These are phyloP conservation scores for Sycophaga agraensis DNA, from an alignment of 1,140 invertebrate genomes.

Conservation along the genomic window DNA sequence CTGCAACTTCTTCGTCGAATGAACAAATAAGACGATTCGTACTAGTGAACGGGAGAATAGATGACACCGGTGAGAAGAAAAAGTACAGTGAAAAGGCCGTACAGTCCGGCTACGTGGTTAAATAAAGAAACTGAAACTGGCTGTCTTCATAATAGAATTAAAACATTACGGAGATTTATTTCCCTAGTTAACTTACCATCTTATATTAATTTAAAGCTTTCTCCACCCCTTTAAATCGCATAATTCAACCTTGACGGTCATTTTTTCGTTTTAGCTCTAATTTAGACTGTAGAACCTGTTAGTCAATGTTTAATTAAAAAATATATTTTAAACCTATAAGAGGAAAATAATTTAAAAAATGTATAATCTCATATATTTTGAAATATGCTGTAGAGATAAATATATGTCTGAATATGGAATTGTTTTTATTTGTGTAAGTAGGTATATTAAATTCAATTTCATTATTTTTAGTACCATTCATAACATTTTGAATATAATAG, in stretches of 20 bases:
- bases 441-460: no score
- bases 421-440: no score
- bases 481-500: no score
- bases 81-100: conserved; percentile 2
- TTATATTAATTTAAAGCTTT: conserved; percentile 27
- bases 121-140: conserved; percentile 19
- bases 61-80: not conserved
- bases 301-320: not conserved
- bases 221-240: not conserved
- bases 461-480: no score
- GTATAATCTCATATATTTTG: no score
- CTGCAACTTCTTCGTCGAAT: not conserved
- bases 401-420: no score
- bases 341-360: no score
- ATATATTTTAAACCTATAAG: no score
- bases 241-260: not conserved
- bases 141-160: conserved; percentile 25
- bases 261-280: not conserved
- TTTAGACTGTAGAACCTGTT: not conserved
- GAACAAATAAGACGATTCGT: conserved; percentile 1
- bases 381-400: no score
- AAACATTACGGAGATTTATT: conserved; percentile 27
- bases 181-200: conserved; percentile 18
- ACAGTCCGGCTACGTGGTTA: conserved; percentile 1
- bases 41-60: not conserved